Conservation (phyloP, 2,888 invertebrate genomes). For the Ganaspis brasiliensis region DNA sequence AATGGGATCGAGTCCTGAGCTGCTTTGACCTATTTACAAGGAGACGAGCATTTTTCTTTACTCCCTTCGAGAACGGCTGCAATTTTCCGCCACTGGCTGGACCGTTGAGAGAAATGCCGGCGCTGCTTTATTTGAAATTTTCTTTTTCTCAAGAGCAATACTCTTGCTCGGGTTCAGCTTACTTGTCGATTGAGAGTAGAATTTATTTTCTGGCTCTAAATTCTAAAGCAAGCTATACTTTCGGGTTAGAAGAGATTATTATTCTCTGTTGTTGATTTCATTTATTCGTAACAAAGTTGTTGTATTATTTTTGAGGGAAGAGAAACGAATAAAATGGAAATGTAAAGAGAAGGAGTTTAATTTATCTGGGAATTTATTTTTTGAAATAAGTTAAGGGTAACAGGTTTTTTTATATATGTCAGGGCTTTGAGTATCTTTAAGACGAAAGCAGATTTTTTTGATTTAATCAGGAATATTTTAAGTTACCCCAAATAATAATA, state of each 20-base stretch:
- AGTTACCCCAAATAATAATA: too few relatives aligned
- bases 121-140: constrained; percentile 21
- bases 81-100: constrained; percentile 25
- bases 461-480: too few relatives aligned
- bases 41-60: constrained; percentile 4
- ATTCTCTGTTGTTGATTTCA: not conserved
- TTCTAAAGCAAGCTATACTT: too few relatives aligned
- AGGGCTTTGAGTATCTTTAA: too few relatives aligned
- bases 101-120: constrained; percentile 5
- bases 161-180: not conserved
- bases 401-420: too few relatives aligned
- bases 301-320: too few relatives aligned
- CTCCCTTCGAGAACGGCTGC: not conserved
- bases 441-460: too few relatives aligned
- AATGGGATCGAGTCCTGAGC: constrained; percentile 14
- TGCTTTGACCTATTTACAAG: constrained; percentile 28
- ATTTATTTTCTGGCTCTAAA: constrained; percentile 23
- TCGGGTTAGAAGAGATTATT: not conserved
- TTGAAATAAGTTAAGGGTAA: too few relatives aligned
- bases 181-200: constrained; percentile 10
- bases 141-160: not conserved
- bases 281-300: too few relatives aligned
- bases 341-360: too few relatives aligned
- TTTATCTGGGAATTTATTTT: too few relatives aligned
- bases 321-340: too few relatives aligned